Base-by-base conservation (phyloP, 2,113 vertebrate species). In the Chaetodon trifascialis region DNA sequence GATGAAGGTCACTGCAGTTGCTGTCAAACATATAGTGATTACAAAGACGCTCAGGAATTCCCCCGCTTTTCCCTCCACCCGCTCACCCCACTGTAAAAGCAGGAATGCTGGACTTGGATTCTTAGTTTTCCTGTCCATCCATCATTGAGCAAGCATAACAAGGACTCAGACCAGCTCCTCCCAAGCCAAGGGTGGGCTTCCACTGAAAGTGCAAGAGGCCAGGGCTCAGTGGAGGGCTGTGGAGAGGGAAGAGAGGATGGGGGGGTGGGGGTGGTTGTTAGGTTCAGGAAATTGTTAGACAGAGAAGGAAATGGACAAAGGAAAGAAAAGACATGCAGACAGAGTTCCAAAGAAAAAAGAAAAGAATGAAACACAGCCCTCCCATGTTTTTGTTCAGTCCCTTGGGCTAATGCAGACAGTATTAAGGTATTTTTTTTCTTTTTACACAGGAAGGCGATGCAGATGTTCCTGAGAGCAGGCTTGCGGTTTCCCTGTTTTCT, bases 401-500 rank as follows among this genome's bases (percentile, higher is more conserved):
- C 91, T 36, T 25, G 89, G 92, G 90, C 79, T 86, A 80, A 85
- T 87, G 91, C 93, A 94, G 93, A 95, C 93, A 90, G 92, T 90
- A 91, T 93, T 92, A 87, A 83, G 75, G 89, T 63, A 76, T 62
- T 82, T 87, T 89, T 88, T 89, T 86, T 84, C 68, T 82, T 86
- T 88, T 88, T 85, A 78, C 86, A 91, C 92, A 94, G 94, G 93
- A 94, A 94, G 84, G 89, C 89, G 69, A 83, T 91, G 86, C 94
- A 95, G 94, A 95, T 94, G 93, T 94, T 94, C 83, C 88, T 79
- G 64, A 92, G 90, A 90, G 90, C 82, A 73, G 88, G 83, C 91
- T 90, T 94, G 89, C 58, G 87, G 91, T 94, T 95, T 92, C 93
- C 86, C 86, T 92, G 91, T 94, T 94, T 94, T 92, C 76, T 86